Evolutionary conservation across 2,888 invertebrate species (phyloP), one percentile per base, ranked within the genome.

Genomic region (Crossocerus cetratus): DNA sequence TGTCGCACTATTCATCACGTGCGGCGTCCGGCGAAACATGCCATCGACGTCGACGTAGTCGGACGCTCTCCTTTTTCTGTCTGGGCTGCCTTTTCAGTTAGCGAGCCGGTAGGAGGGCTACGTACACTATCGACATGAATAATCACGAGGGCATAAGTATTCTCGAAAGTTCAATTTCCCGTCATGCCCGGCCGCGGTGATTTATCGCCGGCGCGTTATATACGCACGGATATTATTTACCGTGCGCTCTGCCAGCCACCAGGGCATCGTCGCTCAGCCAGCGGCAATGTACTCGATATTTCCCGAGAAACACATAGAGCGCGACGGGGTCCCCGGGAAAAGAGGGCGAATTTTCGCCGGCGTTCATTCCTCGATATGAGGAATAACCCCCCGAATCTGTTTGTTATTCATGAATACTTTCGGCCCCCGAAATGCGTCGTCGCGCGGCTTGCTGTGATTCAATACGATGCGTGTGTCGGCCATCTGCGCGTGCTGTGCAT

Each of bases 131-230:
- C 82, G 78, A 76, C 74, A 78, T 78, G 77, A 81, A 81, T 81
- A 81, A 81, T 80, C 82, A 78, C 80, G 75, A 69, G 70, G 75
- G 82, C 71, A 81, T 77, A 82, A 81, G 81, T 82, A 82, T 77
- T 82, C 81, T 65, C 76, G 75, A 82, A 82, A 82, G 81, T 81
- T 81, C 81, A 81, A 81, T 81, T 82, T 81, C 81, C 81, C 76
- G 72, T 80, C 74, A 80, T 69, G 73, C 63, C 72, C 14, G 65
- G 21, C 32, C 32, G 32, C 63, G 55, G 67, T 82, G 82, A 82
- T 82, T 80, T 82, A 82, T 82, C 68, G 78, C 66, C 64, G 71
- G 76, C 74, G 75, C 70, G 54, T 44, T 69, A 74, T 76, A 78
- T 73, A 78, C 80, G 82, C 69, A 72, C 65, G 72, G 75, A 82